A percentile compares a stretch with the other conserved stretches of the same genome.
Conservation (phyloP, 2,797 vertebrate species). For the Syngnathus acus region DNA sequence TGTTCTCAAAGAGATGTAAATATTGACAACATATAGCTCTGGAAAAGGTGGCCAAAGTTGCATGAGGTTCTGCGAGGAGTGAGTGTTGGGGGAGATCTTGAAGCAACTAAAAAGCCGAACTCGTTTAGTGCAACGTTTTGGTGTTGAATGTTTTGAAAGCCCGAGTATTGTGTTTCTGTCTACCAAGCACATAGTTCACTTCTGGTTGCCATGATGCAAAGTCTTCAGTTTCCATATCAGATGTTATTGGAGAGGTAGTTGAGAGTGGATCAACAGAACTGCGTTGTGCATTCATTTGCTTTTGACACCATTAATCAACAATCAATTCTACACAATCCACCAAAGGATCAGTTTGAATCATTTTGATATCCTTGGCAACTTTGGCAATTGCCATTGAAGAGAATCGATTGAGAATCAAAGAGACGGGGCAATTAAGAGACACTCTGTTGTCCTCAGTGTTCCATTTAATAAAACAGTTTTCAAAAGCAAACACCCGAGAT, state of each 20-base stretch:
- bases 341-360: background rate
- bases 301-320: too few species aligned
- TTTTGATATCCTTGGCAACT: background rate
- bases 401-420: background rate
- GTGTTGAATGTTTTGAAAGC: background rate
- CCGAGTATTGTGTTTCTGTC: background rate
- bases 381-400: too few species aligned
- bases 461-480: constrained; percentile 4
- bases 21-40: background rate
- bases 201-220: background rate
- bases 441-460: background rate
- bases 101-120: too few species aligned
- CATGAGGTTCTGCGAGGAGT: background rate
- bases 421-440: background rate
- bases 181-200: background rate
- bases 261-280: too few species aligned
- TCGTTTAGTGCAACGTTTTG: background rate
- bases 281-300: too few species aligned
- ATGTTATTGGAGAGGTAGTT: too few species aligned
- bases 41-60: background rate
- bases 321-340: too few species aligned
- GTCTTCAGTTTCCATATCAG: too few species aligned
- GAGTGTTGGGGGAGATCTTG: background rate
- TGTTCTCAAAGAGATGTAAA: background rate
- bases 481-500: background rate